phyloP scores from a whole-genome alignment of 2,113 vertebrate genomes.

The Phocoena sinus region DNA sequence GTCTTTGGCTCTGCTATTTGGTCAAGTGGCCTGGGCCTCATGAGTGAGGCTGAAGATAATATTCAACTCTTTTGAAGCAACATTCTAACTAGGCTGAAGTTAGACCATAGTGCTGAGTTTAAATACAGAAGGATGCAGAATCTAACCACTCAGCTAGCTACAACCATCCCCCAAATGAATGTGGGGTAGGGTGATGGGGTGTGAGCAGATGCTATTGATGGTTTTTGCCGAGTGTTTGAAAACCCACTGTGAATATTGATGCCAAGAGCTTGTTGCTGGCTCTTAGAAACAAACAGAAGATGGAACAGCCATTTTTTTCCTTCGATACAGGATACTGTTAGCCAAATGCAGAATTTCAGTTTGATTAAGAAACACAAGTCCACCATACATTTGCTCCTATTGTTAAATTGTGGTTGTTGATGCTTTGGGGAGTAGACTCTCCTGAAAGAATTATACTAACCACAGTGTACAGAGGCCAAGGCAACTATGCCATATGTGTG shows the following conservation, averaged over 20 bases:
- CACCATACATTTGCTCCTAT: constrained; percentile 67
- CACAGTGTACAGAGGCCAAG: not conserved
- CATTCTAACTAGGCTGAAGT: not conserved
- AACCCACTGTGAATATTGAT: constrained; percentile 55
- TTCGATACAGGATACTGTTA: constrained; percentile 66
- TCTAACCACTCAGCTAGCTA: not conserved
- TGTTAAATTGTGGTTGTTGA: constrained; percentile 62
- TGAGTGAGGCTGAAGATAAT: not conserved
- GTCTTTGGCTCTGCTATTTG: not conserved
- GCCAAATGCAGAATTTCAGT: constrained; percentile 76
- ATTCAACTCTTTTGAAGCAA: not conserved
- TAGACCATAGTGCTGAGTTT: not conserved
- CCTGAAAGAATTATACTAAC: not conserved
- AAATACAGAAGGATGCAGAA: not conserved
- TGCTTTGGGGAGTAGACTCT: not conserved
- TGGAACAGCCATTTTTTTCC: constrained; percentile 71
- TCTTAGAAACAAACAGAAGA: constrained; percentile 75
- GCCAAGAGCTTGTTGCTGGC: constrained; percentile 75
- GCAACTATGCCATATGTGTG: not conserved
- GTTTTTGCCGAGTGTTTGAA: constrained; percentile 57
- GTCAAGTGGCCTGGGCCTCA: not conserved
- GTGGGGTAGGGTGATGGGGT: not conserved
- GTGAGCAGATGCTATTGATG: constrained; percentile 64
- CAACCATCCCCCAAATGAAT: not conserved
- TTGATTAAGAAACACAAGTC: constrained; percentile 72